These are phyloP conservation scores for Willisornis vidua DNA, from an alignment of 2,113 vertebrate genomes.

Conservation along the genomic window DNA sequence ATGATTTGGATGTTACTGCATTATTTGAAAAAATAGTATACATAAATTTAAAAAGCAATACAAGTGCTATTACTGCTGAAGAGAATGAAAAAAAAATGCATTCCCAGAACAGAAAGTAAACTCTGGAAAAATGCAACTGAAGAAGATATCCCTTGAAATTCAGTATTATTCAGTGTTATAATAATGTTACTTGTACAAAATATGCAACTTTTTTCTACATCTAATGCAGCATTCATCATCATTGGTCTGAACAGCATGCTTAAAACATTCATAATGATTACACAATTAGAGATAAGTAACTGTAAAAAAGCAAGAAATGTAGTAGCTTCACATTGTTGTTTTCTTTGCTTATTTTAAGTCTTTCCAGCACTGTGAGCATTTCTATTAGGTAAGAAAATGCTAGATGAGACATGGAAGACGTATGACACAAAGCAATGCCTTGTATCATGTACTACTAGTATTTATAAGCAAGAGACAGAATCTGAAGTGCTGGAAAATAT, in stretches of 20 bases:
- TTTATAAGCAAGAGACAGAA: background rate
- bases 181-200: background rate
- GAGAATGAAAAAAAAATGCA: background rate
- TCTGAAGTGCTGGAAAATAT: background rate
- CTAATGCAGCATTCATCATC: background rate
- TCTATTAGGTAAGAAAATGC: background rate
- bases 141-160: background rate
- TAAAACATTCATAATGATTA: background rate
- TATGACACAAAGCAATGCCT: background rate
- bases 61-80: background rate
- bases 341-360: background rate
- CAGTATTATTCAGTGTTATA: background rate
- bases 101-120: background rate
- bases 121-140: background rate
- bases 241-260: background rate
- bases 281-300: background rate
- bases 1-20: background rate
- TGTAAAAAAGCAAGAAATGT: background rate
- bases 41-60: background rate
- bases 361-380: background rate
- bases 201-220: background rate
- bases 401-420: background rate
- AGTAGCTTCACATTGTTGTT: background rate
- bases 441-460: background rate
- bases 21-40: background rate